A percentile compares a stretch with the other conserved stretches of the same genome.
Evolutionary conservation across 2,888 invertebrate genomes (phyloP).

Genomic region (Drosophila tripunctata): DNA sequence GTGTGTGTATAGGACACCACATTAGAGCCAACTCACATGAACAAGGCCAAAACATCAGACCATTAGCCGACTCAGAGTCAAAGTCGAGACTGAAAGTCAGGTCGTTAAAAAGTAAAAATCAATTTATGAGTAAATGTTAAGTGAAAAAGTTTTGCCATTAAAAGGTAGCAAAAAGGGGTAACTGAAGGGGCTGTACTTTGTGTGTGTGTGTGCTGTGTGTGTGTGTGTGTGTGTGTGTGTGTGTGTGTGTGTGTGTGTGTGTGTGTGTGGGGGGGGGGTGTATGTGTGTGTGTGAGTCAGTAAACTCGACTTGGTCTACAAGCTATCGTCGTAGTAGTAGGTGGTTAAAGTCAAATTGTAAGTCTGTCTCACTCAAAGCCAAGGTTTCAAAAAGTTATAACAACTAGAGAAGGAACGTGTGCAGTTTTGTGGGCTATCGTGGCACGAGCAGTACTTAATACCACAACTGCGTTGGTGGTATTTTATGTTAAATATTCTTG

Average conservation of each 20-base stretch:
- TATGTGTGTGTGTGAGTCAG: background rate
- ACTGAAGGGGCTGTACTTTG: too few species aligned
- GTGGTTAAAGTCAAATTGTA: slow-evolving; percentile 12
- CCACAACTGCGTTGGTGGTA: too few species aligned
- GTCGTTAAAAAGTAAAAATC: slow-evolving; percentile 81
- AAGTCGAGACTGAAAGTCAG: slow-evolving; percentile 21
- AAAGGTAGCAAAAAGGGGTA: slow-evolving; percentile 33
- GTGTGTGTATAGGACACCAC: background rate
- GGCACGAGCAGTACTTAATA: too few species aligned
- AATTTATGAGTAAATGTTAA: slow-evolving; percentile 79
- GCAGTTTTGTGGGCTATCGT: background rate
- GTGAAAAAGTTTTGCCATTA: slow-evolving; percentile 78
- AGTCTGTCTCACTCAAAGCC: slow-evolving; percentile 16
- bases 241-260: background rate
- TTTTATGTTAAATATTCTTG: too few species aligned
- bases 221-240: too few species aligned
- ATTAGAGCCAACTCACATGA: slow-evolving; percentile 34
- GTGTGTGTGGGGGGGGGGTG: background rate
- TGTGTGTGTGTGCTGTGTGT: background rate
- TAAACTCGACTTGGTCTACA: slow-evolving; percentile 1
- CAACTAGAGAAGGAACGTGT: background rate
- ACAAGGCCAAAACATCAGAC: slow-evolving; percentile 37
- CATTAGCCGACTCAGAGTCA: slow-evolving; percentile 48
- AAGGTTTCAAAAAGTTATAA: slow-evolving; percentile 16
- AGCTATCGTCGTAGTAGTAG: slow-evolving; percentile 1